Evolutionary conservation across 1,140 invertebrate genomes (phyloP), one percentile per base, ranked within the genome.

Genomic region (Drosophila pseudoobscura): DNA sequence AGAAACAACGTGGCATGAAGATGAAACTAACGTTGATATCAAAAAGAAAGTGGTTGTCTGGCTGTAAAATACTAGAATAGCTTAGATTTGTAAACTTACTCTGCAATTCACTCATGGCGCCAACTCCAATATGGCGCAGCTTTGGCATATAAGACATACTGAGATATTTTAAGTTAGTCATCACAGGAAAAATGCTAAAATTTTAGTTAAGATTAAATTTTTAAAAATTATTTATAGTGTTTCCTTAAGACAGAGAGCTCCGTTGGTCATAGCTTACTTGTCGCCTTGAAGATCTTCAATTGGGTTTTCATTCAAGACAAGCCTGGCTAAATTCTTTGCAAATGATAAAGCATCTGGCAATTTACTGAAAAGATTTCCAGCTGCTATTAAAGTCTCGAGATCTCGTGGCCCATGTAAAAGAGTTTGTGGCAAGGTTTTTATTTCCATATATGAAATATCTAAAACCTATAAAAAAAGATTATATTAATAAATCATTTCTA

Each of bases 251-350:
- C 17, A 20, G 1, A 29, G 6, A 11, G 11, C 11, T 35, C 31
- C 9, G 9, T n/a, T 17, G 8, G 7, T 5, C 53, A 26, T 58
- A 17, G 41, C 63, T 75, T 90, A 92, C 92, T 93, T 93, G 0
- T 77, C 45, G 5, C 79, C 69, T 47, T 91, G 90, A 7, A 95
- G 78, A 47, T 90, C 88, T 9, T 88, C 80, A 47, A 96, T 94
- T 0, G 94, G 95, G 91, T 96, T 96, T 45, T 94, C 93, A 75
- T 95, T 94, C 5, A 97, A 77, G 39, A 93, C 93, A 0, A 97
- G 88, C 13, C 90, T 93, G 29, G 94, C 89, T 39, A 97, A 88
- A 26, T 92, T 92, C 43, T 92, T 92, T 0, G 94, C 93, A 50
- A 94, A 92, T 3, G 92, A 91, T 1, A 97, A 78, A n/a, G 93